These are phyloP conservation scores for Tokudaia muenninki DNA, from an alignment of 2,797 vertebrate species.

Conservation along the genomic window DNA sequence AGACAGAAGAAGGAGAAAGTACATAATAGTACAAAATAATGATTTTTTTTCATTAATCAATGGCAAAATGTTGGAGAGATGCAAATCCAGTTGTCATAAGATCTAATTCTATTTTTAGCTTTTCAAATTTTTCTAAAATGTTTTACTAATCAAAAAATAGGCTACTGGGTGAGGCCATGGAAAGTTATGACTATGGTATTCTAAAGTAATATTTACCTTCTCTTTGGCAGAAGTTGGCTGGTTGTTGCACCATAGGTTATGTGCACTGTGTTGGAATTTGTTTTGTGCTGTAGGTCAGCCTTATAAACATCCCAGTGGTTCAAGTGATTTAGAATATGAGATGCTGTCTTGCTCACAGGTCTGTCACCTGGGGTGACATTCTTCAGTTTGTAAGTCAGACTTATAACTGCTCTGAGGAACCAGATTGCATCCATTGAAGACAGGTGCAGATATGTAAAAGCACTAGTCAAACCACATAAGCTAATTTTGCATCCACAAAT, in stretches of 20 bases:
- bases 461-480: not conserved
- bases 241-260: not conserved
- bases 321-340: not conserved
- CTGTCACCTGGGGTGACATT: not conserved
- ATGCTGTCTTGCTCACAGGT: not conserved
- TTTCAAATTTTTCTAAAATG: not conserved
- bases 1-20: not conserved
- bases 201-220: conserved; percentile 1
- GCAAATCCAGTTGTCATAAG: not conserved
- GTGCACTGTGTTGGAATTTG: not conserved
- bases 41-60: not conserved
- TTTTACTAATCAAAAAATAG: not conserved
- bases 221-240: not conserved
- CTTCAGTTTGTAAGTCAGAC: not conserved
- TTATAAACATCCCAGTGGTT: not conserved
- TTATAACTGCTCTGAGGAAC: not conserved
- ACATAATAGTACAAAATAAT: not conserved
- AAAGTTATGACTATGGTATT: not conserved
- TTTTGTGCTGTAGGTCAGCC: not conserved
- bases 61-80: not conserved
- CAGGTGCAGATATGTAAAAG: not conserved
- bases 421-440: not conserved
- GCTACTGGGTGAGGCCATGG: not conserved
- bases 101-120: not conserved
- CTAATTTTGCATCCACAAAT: not conserved